phyloP scores from a whole-genome alignment of 2,113 vertebrate genomes.

The Leptosomus discolor region DNA sequence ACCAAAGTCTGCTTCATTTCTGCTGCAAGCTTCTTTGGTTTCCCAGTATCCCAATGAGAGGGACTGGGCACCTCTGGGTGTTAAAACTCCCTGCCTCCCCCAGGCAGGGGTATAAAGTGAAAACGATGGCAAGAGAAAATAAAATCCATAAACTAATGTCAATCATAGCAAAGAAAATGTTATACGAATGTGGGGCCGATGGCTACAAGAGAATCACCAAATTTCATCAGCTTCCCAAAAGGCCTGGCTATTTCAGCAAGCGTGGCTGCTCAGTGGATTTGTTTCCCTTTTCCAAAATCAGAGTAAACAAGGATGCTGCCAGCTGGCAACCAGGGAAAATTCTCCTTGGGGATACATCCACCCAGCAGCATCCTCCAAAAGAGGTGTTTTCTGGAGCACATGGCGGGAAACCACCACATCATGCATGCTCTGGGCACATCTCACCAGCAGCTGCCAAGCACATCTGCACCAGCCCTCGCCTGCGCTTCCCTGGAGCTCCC shows the following conservation, averaged over 20 bases:
- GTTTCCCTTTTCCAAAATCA: not conserved
- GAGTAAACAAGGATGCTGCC: not conserved
- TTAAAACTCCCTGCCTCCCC: not conserved
- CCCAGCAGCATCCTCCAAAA: not conserved
- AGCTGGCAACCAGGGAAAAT: not conserved
- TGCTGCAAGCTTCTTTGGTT: not conserved
- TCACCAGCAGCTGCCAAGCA: not conserved
- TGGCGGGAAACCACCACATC: not conserved
- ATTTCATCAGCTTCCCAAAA: not conserved
- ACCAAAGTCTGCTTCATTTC: not conserved
- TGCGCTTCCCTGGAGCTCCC: not conserved
- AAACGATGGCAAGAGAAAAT: not conserved
- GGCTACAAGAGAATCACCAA: accelerated
- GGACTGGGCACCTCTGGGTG: not conserved
- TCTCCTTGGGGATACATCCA: not conserved
- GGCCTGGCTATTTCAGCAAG: not conserved
- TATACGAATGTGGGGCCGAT: accelerated
- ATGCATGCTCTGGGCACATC: not conserved
- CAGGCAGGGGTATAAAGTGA: not conserved
- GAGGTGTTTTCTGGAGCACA: not conserved
- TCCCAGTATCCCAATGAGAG: not conserved
- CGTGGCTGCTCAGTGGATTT: not conserved
- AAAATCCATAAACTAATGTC: not conserved
- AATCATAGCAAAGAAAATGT: not conserved
- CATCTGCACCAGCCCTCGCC: accelerated